Evolutionary conservation across 2,797 vertebrate species (phyloP), one percentile per base, ranked within the genome.

Genomic region (Pampus argenteus): DNA sequence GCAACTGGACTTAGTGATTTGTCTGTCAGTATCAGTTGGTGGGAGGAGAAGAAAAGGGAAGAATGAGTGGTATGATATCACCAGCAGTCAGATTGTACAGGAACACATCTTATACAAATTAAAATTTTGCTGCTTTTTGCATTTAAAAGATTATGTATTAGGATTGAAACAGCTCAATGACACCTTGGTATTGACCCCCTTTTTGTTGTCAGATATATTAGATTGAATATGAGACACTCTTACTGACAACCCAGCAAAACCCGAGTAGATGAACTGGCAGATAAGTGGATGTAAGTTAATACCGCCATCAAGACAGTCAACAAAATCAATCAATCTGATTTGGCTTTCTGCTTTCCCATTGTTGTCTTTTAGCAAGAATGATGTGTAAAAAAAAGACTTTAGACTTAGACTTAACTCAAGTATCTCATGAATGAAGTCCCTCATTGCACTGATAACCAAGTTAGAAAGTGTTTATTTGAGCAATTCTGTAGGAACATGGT

Each of bases 31-130:
- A 36, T 36, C 10, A 68, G 62, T 45, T 31, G 31, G 75, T 79
- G 71, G 66, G 71, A 81, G 66, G 79, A 63, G 34, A 80, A 36
- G 7, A 75, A 79, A 79, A 38, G 54, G 71, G 34, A 56, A 74
- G 68, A 72, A 76, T 60, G 49, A 83, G 69, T n/a, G 34, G 23
- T 59, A 38, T 31, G 40, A 64, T 44, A 50, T 66, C 36, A 69
- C n/a, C 7, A 9, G 58, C 34, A 26, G 26, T 22, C 28, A 34
- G 25, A 42, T 17, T 31, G 40, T 22, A 22, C 13, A 48, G 58
- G 42, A 63, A 42, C 23, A 47, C 22, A 11, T 49, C n/a, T n/a
- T 49, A 17, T 34, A 42, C 6, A 52, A 25, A 20, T 9, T 40
- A 1, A n/a, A 5, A 74, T 29, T 29, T 13, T 18, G 17, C 23